These are phyloP conservation scores for Helicoverpa armigera DNA, from an alignment of 1,140 invertebrate species.

Conservation along the genomic window DNA sequence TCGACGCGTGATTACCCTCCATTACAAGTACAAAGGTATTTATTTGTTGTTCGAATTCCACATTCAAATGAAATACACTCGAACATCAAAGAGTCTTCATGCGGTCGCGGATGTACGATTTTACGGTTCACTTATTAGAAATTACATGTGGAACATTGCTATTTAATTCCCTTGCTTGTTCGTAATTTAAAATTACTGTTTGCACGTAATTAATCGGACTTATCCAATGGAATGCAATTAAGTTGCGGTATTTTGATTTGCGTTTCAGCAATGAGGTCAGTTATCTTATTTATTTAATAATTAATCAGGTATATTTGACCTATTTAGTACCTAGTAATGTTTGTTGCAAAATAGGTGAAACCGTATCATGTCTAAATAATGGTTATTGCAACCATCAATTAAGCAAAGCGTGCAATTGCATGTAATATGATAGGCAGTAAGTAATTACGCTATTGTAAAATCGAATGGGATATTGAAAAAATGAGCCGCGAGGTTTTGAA, in stretches of 20 bases:
- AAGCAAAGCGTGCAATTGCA: not conserved
- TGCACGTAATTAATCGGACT: not conserved
- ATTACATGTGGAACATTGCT: constrained; percentile 30
- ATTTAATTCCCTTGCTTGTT: constrained; percentile 47
- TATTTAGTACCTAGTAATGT: no score
- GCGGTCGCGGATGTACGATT: constrained; percentile 34
- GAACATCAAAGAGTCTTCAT: constrained; percentile 39
- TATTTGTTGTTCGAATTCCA: constrained; percentile 23
- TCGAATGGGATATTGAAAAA: constrained; percentile 36
- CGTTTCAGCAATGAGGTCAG: no score
- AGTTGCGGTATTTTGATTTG: no score
- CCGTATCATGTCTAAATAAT: no score
- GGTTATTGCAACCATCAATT: not conserved
- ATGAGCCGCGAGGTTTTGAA: constrained; percentile 50
- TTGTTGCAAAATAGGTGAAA: no score
- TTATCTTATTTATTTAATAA: no score
- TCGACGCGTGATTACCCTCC: constrained; percentile 10
- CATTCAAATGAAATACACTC: constrained; percentile 38
- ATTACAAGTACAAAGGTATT: constrained; percentile 24
- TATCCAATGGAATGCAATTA: no score
- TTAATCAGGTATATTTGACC: no score
- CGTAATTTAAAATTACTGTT: constrained; percentile 43
- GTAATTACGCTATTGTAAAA: constrained; percentile 15
- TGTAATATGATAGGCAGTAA: not conserved
- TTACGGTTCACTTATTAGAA: constrained; percentile 46